Percentiles rank a stretch among this genome's conserved stretches.
These are phyloP conservation scores for Dendropsophus ebraccatus DNA, from an alignment of 2,113 vertebrate species.

Conservation along the genomic window DNA sequence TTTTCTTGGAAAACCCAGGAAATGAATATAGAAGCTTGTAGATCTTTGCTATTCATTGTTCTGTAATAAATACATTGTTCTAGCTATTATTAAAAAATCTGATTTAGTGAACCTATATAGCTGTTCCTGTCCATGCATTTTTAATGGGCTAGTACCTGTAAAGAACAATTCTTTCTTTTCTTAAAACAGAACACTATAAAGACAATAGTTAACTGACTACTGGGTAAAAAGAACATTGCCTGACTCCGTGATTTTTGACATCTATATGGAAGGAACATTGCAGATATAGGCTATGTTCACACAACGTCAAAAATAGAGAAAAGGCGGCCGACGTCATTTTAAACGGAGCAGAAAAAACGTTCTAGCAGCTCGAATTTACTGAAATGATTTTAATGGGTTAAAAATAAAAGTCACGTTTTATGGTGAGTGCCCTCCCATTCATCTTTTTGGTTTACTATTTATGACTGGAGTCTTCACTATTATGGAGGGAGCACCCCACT, in stretches of 20 bases:
- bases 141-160: not conserved
- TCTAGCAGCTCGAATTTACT: no score
- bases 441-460: no score
- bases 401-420: no score
- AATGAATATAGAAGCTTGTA: slow-evolving; percentile 9
- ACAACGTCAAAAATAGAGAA: no score
- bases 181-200: slow-evolving; percentile 20
- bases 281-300: no score
- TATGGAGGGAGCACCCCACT: no score
- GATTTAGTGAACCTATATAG: slow-evolving; percentile 13
- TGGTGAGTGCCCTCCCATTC: no score
- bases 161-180: slow-evolving; percentile 4
- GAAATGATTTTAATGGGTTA: no score
- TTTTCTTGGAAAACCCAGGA: slow-evolving; percentile 4
- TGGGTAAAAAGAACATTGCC: not conserved
- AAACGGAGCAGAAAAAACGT: no score
- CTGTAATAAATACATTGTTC: slow-evolving; percentile 30
- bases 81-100: slow-evolving; percentile 4
- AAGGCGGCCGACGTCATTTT: no score
- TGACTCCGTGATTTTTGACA: not conserved
- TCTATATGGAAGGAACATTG: not conserved
- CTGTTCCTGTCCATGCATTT: not conserved
- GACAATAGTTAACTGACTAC: not conserved
- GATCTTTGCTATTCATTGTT: not conserved
- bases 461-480: no score